Base-by-base conservation (phyloP, 1,140 invertebrate species). In the Nylanderia fulva region DNA sequence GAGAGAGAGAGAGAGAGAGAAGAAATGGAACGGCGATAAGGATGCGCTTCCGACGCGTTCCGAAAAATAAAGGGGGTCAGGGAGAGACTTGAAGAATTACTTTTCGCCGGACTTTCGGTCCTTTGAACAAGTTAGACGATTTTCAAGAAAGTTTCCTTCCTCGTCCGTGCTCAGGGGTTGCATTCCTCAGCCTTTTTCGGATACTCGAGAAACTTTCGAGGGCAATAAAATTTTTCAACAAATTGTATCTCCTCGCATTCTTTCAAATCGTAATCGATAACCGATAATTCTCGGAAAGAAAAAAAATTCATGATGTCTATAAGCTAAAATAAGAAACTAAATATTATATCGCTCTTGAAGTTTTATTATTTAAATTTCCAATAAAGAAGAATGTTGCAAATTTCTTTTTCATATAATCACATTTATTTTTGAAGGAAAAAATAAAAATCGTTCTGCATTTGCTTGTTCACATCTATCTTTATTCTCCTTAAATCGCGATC, bases 51-150 rank as follows among this genome's bases (percentile, higher is more conserved):
- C 61, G 75, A 79, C 42, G 33, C 42, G 33, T 64, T 77, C 61
- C 52, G 60, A 79, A 85, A 77, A 85, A 85, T 58, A 68, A 52
- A 69, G 18, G 0, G 36, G 61, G 24, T 21, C 24, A 33, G n/a
- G 13, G 11, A 27, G 11, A 27, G 71, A 80, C 48, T 64, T n/a
- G 80, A 66, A 11, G 72, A 82, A 79, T 85, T 79, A 88, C 76
- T 88, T 88, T 75, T 58, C 83, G 48, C 58, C 33, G 48, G 56
- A n/a, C 18, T 45, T 76, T 84, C 27, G 52, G 48, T 66, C 56
- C 36, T 71, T 80, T 82, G 77, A 82, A 39, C 52, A 39, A 82
- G 66, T 82, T 80, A 58, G 52, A 13, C 52, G 52, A 33, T 80
- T 80, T 82, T 36, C 11, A 42, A 45, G 36, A 1, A 71, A 82